Evolutionary conservation across 2,888 invertebrate genomes (phyloP).

Genomic region (Hypomecis punctinalis): DNA sequence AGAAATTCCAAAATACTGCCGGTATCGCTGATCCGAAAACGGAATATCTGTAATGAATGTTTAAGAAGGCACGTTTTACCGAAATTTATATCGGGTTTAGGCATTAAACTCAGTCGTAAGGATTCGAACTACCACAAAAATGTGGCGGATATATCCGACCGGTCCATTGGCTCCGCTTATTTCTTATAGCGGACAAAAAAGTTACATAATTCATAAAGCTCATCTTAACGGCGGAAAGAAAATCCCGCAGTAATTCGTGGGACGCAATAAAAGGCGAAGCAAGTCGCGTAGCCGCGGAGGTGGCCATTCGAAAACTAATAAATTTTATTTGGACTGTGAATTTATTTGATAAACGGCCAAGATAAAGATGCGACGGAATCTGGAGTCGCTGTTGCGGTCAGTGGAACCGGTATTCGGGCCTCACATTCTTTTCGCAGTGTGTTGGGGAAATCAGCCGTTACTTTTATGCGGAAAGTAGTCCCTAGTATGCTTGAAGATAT

Average conservation of each 20-base stretch:
- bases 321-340: constrained; percentile 76
- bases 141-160: constrained; percentile 29
- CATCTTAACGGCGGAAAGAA: constrained; percentile 50
- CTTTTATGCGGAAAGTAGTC: constrained; percentile 9
- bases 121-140: constrained; percentile 39
- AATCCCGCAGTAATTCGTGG: constrained; percentile 62
- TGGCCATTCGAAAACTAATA: constrained; percentile 78
- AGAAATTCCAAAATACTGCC: constrained; percentile 32
- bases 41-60: constrained; percentile 41
- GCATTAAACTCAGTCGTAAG: constrained; percentile 35
- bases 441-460: constrained; percentile 16
- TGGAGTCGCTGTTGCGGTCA: constrained; percentile 64
- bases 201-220: constrained; percentile 52
- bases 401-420: constrained; percentile 39
- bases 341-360: constrained; percentile 79
- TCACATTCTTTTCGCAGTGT: constrained; percentile 27
- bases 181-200: constrained; percentile 46
- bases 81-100: constrained; percentile 39
- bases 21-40: constrained; percentile 30
- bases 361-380: constrained; percentile 68
- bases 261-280: constrained; percentile 65
- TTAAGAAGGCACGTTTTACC: constrained; percentile 40
- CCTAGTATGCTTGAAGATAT: constrained; percentile 15
- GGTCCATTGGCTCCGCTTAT: constrained; percentile 39
- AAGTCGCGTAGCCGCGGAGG: constrained; percentile 64